Conservation (phyloP, 2,888 invertebrate species). For the Dolichopus griseipennis region DNA sequence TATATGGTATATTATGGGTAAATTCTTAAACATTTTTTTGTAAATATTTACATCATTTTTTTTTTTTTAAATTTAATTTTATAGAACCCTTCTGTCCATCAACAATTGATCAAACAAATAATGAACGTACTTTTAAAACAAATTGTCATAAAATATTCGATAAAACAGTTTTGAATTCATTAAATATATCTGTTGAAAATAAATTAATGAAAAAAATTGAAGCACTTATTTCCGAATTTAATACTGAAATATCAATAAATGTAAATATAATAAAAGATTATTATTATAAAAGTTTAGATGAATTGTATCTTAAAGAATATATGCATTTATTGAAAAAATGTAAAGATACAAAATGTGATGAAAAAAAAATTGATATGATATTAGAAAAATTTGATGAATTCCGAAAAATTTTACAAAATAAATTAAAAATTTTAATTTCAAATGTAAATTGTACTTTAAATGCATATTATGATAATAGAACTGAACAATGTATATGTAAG, state of each 20-base stretch:
- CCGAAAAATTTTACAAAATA: not conserved
- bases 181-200: not conserved
- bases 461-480: not conserved
- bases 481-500: conserved; percentile 49
- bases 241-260: not conserved
- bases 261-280: not conserved
- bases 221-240: not conserved
- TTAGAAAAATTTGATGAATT: not conserved
- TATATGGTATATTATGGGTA: not conserved
- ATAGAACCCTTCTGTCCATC: not conserved
- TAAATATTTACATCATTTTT: not conserved
- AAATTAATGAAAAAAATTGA: not conserved
- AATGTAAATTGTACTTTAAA: not conserved
- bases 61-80: not conserved
- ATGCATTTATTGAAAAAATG: not conserved
- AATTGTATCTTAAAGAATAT: not conserved
- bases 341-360: not conserved
- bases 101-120: not conserved
- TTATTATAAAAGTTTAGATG: not conserved
- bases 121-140: not conserved
- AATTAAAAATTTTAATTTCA: not conserved
- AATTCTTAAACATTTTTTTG: not conserved
- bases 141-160: not conserved
- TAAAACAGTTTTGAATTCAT: not conserved
- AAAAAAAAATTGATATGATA: not conserved